Evolutionary conservation across 2,113 vertebrate species (phyloP).

Genomic region (Gasterosteus nipponicus): DNA sequence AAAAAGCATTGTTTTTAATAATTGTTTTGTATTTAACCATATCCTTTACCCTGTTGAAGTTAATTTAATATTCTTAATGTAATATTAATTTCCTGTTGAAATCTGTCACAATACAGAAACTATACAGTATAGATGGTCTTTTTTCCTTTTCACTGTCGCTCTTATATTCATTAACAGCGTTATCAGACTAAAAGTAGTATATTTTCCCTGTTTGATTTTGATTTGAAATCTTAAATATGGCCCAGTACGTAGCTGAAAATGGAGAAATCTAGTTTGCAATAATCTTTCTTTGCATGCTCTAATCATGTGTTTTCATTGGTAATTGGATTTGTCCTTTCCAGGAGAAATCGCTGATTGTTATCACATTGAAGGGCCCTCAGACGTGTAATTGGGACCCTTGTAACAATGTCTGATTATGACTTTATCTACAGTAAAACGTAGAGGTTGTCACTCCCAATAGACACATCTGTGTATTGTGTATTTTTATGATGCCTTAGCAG

Average conservation of each 20-base stretch:
- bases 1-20: background rate
- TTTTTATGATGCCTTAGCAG: background rate
- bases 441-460: background rate
- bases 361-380: conserved; percentile 27
- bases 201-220: background rate
- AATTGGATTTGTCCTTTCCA: conserved; percentile 42
- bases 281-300: conserved; percentile 3
- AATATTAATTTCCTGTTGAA: background rate
- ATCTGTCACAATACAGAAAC: background rate
- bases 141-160: background rate
- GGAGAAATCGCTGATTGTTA: conserved; percentile 17
- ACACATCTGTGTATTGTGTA: background rate
- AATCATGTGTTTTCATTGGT: conserved; percentile 19
- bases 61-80: background rate
- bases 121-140: background rate
- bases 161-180: background rate
- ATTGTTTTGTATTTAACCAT: background rate
- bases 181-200: background rate
- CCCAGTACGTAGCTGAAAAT: background rate
- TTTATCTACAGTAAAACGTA: conserved; percentile 25
- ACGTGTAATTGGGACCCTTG: conserved; percentile 16
- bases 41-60: background rate
- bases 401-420: conserved; percentile 19
- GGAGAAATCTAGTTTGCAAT: background rate
- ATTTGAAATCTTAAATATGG: conserved; percentile 14